These are phyloP conservation scores for Intellagama lesueurii DNA, from an alignment of 2,797 vertebrate genomes.

Conservation along the genomic window DNA sequence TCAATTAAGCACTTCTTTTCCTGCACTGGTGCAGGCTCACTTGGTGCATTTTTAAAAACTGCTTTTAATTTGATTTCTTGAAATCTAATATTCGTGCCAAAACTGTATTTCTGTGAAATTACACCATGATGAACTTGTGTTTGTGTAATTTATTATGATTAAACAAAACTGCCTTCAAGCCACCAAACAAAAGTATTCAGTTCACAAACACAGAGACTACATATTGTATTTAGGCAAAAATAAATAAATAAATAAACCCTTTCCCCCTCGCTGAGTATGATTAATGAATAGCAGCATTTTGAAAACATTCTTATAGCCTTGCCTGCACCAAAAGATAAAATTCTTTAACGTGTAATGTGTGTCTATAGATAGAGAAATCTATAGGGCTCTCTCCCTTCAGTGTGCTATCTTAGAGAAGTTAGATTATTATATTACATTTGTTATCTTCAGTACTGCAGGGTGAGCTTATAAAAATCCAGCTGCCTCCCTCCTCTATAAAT, in stretches of 20 bases:
- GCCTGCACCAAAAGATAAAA: slow-evolving; percentile 60
- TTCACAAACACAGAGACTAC: slow-evolving; percentile 39
- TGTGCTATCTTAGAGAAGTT: slow-evolving; percentile 62
- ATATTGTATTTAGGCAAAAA: slow-evolving; percentile 50
- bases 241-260: slow-evolving; percentile 13
- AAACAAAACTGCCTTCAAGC: slow-evolving; percentile 44
- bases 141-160: slow-evolving; percentile 36
- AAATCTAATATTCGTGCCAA: slow-evolving; percentile 34
- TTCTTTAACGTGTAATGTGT: slow-evolving; percentile 50
- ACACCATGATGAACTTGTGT: slow-evolving; percentile 39
- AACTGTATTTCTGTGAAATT: neutral
- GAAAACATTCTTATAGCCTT: slow-evolving; percentile 57
- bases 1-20: neutral
- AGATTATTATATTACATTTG: slow-evolving; percentile 70
- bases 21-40: neutral
- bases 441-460: slow-evolving; percentile 70
- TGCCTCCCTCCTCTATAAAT: slow-evolving; percentile 68
- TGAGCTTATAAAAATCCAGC: slow-evolving; percentile 70
- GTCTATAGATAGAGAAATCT: slow-evolving; percentile 54
- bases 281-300: slow-evolving; percentile 60
- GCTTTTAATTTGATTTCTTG: slow-evolving; percentile 39
- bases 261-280: slow-evolving; percentile 43
- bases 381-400: slow-evolving; percentile 45
- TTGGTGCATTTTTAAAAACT: slow-evolving; percentile 30
- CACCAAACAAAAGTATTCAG: slow-evolving; percentile 28